Evolutionary conservation across 2,113 vertebrate genomes (phyloP), one percentile per base, ranked within the genome.

Genomic region (Talpa occidentalis): DNA sequence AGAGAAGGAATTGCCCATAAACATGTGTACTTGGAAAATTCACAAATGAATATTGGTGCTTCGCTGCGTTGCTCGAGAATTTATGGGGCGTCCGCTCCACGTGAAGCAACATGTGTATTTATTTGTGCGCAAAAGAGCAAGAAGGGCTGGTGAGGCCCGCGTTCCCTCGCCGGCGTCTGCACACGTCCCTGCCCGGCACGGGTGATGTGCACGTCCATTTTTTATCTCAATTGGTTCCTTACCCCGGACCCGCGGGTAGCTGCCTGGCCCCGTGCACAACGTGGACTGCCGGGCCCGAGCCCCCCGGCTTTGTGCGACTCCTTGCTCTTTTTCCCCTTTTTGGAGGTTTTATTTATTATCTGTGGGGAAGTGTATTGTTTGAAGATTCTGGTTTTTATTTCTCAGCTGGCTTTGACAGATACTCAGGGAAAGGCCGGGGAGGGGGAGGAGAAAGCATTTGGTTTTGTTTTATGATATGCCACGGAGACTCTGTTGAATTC

Each of bases 351-450:
- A 97, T 97, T 97, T 97, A 97, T 97, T 97, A 97, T 97, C 97
- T 97, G 97, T 92, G 91, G 93, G 95, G 89, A 93, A 88, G 97
- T 59, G 70, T 95, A 97, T 97, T 97, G 96, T 97, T 97, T 95
- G 95, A 96, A 94, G 93, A 97, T 96, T 96, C 97, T 97, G 97
- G 96, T 97, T 97, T 97, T 94, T 97, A 97, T 97, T 97, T 97
- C 96, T 97, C 85, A 26, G 52, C 96, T 85, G 94, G 96, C 95
- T 97, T 94, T 97, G 97, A 97, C 96, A 95, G 97, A 97, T 95
- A 95, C 93, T 96, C 85, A 24, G 85, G 77, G 88, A 88, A 52
- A 59, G 70, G 92, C 40, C 52, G 35, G 11, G 2, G 10, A 1
- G 16, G 10, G 16, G 12, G 66, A 37, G 44, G 54, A 7, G 80